A percentile compares a stretch with the other conserved stretches of the same genome.
Conservation (phyloP, 2,888 invertebrate genomes). For the Oscheius sp. region DNA sequence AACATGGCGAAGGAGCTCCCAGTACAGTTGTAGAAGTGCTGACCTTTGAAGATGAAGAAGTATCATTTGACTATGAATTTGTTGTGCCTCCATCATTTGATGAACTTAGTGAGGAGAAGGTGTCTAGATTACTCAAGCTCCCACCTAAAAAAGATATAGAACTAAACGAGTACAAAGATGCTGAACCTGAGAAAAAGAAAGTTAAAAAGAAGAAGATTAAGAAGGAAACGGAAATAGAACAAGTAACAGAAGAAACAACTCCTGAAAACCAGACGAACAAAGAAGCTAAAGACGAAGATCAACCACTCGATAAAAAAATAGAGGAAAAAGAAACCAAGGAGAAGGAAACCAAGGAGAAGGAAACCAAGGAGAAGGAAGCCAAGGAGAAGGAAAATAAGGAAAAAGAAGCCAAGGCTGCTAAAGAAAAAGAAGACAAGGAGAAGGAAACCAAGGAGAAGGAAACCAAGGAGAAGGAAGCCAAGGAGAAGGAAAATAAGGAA, state of each 20-base stretch:
- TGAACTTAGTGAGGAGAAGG: slow-evolving; percentile 22
- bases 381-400: slow-evolving; percentile 18
- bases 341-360: slow-evolving; percentile 4
- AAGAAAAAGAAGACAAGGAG: slow-evolving; percentile 12
- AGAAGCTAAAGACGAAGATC: neutral
- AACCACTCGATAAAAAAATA: slow-evolving; percentile 1
- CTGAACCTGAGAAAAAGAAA: slow-evolving; percentile 28
- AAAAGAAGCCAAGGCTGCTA: slow-evolving; percentile 25
- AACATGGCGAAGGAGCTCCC: slow-evolving; percentile 42
- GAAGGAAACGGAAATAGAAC: slow-evolving; percentile 9
- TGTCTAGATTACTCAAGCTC: slow-evolving; percentile 5
- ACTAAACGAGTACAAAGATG: slow-evolving; percentile 1
- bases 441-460: slow-evolving; percentile 3
- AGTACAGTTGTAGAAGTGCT: slow-evolving; percentile 45
- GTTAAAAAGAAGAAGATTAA: neutral
- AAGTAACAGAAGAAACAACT: slow-evolving; percentile 5
- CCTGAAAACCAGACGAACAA: neutral
- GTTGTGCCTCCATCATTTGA: slow-evolving; percentile 8
- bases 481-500: slow-evolving; percentile 15
- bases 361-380: slow-evolving; percentile 9
- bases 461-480: slow-evolving; percentile 12
- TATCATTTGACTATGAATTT: slow-evolving; percentile 15
- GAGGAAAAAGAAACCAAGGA: slow-evolving; percentile 1
- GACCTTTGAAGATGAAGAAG: slow-evolving; percentile 37
- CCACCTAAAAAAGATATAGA: slow-evolving; percentile 12